Conservation (phyloP, 2,797 vertebrate genomes). For the Leucoraja ocellata region DNA sequence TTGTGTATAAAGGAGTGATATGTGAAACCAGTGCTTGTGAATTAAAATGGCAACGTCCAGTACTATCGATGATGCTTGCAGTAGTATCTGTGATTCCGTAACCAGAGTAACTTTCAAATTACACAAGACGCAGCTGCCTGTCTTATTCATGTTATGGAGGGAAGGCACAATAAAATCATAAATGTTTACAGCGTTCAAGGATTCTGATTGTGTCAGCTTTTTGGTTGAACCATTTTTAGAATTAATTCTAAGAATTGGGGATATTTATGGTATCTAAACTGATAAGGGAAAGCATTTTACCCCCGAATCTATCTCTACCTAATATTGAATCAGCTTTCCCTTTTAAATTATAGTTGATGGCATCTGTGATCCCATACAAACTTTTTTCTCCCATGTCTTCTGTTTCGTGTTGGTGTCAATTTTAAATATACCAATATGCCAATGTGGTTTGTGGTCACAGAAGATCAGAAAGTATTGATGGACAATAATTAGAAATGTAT, state of each 20-base stretch:
- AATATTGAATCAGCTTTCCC: background rate
- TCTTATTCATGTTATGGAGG: background rate
- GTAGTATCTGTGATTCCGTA: background rate
- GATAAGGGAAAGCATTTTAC: background rate
- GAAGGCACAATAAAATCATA: background rate
- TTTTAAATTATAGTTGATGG: background rate
- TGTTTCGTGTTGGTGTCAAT: background rate
- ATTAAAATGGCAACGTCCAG: conserved; percentile 36
- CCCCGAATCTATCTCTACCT: background rate
- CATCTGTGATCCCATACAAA: background rate
- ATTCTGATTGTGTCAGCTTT: background rate
- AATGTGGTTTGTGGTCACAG: background rate
- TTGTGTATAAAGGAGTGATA: conserved; percentile 58
- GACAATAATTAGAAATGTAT: background rate
- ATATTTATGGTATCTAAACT: background rate
- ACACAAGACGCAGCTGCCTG: conserved; percentile 18
- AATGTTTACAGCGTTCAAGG: background rate
- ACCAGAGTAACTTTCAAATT: background rate
- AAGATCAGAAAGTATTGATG: background rate
- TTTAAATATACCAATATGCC: too few relatives aligned
- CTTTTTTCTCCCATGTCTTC: too few relatives aligned
- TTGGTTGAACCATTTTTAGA: background rate
- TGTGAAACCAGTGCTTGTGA: conserved; percentile 56
- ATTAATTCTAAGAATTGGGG: background rate
- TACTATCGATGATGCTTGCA: background rate